phyloP scores from a whole-genome alignment of 2,113 vertebrate genomes.

The Corynorhinus townsendii region DNA sequence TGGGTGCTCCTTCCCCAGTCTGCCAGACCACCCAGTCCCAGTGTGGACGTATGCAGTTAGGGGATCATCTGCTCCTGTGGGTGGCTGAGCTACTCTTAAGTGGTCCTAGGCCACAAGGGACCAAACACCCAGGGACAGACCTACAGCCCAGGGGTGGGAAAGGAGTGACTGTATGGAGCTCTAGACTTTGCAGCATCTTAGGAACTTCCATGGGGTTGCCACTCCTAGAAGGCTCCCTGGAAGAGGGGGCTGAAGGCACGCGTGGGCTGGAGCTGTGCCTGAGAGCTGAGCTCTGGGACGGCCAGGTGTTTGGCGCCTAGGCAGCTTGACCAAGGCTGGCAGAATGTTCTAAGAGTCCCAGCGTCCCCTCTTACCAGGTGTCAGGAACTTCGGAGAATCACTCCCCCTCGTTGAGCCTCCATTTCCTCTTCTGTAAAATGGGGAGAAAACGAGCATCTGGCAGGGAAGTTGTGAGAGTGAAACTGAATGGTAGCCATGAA shows the following conservation, averaged over 20 bases:
- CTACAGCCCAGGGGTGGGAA: background rate
- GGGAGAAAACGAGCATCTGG: background rate
- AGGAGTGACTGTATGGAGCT: background rate
- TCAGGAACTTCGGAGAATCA: background rate
- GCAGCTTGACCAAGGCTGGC: background rate
- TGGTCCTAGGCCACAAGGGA: background rate
- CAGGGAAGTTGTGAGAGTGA: background rate
- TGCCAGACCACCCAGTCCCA: background rate
- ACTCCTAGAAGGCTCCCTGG: conserved; percentile 14
- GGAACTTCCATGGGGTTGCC: background rate
- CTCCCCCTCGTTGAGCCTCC: background rate
- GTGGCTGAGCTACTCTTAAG: background rate
- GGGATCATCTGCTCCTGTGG: background rate
- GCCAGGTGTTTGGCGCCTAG: background rate
- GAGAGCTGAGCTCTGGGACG: background rate
- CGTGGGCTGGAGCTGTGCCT: background rate
- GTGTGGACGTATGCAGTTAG: background rate
- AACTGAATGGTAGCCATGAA: background rate
- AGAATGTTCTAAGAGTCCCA: background rate
- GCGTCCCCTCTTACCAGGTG: background rate
- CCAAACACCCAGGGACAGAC: background rate
- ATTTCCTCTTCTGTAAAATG: background rate
- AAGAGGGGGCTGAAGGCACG: background rate
- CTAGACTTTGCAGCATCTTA: background rate
- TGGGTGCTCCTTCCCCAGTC: background rate